Evolutionary conservation across 1,140 invertebrate genomes (phyloP).

Genomic region (Hesperophylax magnus): DNA sequence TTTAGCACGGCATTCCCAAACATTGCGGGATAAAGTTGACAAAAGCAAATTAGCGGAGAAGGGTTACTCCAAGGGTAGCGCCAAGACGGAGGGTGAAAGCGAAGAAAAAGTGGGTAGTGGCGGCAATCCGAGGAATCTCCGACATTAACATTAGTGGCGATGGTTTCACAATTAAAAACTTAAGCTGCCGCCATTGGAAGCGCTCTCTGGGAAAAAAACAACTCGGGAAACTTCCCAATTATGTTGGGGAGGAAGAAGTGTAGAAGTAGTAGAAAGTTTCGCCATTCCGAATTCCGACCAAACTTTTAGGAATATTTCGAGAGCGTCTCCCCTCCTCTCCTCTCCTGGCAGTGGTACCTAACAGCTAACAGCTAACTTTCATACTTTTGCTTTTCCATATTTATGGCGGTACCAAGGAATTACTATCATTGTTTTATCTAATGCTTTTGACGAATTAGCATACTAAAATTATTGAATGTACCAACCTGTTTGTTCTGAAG

Average conservation of each 20-base stretch:
- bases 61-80: no score
- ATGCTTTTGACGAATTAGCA: background rate
- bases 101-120: background rate
- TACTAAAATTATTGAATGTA: no score
- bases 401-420: background rate
- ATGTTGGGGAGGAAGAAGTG: conserved; percentile 23
- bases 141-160: conserved; percentile 36
- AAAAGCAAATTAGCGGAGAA: no score
- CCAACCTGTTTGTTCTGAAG: no score
- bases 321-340: background rate
- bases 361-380: background rate
- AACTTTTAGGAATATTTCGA: conserved; percentile 24
- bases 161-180: conserved; percentile 44
- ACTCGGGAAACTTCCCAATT: conserved; percentile 28
- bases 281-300: conserved; percentile 9
- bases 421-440: background rate
- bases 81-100: background rate
- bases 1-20: no score
- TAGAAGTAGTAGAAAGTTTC: background rate
- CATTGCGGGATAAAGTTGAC: no score
- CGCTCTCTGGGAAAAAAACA: conserved; percentile 1
- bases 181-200: conserved; percentile 21
- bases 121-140: conserved; percentile 14
- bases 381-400: background rate
- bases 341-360: no score